A percentile compares a stretch with the other conserved stretches of the same genome.
Conservation (phyloP, 2,888 invertebrate genomes). For the Charanyca ferruginea region DNA sequence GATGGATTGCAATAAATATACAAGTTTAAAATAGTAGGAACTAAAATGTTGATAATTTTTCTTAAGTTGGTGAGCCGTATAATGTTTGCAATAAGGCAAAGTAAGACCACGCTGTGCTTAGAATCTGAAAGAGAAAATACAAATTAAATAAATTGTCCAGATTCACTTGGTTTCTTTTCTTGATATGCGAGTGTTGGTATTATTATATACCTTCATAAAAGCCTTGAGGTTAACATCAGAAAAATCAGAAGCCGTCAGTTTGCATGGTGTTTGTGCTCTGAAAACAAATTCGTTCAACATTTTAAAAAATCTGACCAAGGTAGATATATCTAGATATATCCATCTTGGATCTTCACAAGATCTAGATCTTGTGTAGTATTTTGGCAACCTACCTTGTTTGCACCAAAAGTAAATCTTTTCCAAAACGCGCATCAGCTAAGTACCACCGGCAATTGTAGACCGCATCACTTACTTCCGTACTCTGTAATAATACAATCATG, state of each 20-base stretch:
- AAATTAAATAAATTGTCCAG: too few relatives aligned
- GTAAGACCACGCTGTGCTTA: slow-evolving; percentile 76
- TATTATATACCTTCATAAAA: slow-evolving; percentile 67
- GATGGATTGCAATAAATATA: not conserved
- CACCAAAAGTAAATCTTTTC: slow-evolving; percentile 72
- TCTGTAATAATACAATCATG: slow-evolving; percentile 65
- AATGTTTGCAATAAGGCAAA: slow-evolving; percentile 74
- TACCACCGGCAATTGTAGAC: slow-evolving; percentile 79
- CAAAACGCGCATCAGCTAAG: slow-evolving; percentile 62
- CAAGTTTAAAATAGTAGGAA: not conserved
- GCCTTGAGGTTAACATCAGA: slow-evolving; percentile 78
- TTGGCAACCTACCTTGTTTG: slow-evolving; percentile 69
- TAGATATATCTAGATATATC: too few relatives aligned
- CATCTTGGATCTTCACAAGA: too few relatives aligned
- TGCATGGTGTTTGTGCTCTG: slow-evolving; percentile 78
- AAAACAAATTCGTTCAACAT: too few relatives aligned
- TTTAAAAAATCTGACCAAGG: too few relatives aligned
- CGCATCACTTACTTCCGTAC: slow-evolving; percentile 72
- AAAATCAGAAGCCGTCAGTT: slow-evolving; percentile 77
- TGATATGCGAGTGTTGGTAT: not conserved
- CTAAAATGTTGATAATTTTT: not conserved
- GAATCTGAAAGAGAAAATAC: slow-evolving; percentile 67
- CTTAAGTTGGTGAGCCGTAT: slow-evolving; percentile 54
- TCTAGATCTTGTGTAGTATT: too few relatives aligned
- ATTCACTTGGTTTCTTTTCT: not conserved